phyloP scores from a whole-genome alignment of 2,113 vertebrate species.

The Tachysurus fulvidraco region DNA sequence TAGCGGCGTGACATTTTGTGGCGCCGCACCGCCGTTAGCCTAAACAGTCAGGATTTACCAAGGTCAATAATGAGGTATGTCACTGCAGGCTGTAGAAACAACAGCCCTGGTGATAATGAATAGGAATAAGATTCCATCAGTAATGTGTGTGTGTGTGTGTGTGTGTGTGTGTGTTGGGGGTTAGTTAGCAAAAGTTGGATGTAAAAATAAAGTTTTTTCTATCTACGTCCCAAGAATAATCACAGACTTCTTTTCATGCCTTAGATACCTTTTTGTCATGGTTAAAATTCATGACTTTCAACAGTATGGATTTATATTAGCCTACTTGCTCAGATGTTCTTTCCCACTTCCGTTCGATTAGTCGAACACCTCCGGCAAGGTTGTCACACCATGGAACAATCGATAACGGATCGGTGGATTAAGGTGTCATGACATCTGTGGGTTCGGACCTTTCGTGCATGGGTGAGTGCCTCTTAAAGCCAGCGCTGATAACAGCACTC shows the following conservation, averaged over 20 bases:
- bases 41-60: conserved; percentile 63
- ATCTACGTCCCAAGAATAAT: not conserved
- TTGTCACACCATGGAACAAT: conserved; percentile 70
- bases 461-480: conserved; percentile 63
- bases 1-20: conserved; percentile 61
- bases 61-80: conserved; percentile 66
- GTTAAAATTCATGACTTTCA: not conserved
- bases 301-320: conserved; percentile 24
- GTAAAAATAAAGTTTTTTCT: conserved; percentile 5
- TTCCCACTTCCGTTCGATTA: conserved; percentile 62
- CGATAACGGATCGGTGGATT: conserved; percentile 71
- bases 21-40: conserved; percentile 62
- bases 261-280: conserved; percentile 2
- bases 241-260: not conserved
- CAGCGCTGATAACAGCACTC: conserved; percentile 46
- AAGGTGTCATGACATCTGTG: conserved; percentile 71
- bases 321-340: conserved; percentile 34
- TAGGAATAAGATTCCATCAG: conserved; percentile 52
- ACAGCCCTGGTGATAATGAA: conserved; percentile 48
- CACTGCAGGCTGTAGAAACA: conserved; percentile 55
- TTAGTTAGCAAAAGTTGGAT: not conserved
- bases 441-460: conserved; percentile 58
- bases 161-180: not conserved
- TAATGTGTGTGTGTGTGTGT: not conserved
- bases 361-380: conserved; percentile 69